Percentiles rank a stretch among this genome's conserved stretches.
Conservation (phyloP, 2,888 invertebrate genomes). For the Drosophila borealis region DNA sequence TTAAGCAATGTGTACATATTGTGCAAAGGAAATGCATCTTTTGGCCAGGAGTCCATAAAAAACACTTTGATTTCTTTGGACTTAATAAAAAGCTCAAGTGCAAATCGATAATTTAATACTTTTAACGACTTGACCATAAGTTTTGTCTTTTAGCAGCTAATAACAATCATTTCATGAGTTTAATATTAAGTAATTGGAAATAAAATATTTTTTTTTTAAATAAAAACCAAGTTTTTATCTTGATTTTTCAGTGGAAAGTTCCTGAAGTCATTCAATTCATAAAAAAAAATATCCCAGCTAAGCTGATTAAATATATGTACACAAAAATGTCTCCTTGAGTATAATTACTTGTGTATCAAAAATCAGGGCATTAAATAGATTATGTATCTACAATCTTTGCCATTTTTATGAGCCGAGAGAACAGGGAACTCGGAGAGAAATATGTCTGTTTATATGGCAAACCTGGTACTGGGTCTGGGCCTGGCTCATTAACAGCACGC, state of each 20-base stretch:
- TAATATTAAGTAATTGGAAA: background rate
- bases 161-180: background rate
- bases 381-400: background rate
- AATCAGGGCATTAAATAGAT: too few species aligned
- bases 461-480: background rate
- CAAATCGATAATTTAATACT: background rate
- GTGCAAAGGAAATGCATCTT: conserved; percentile 1
- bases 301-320: too few species aligned
- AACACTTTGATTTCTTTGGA: background rate
- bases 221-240: too few species aligned
- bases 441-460: conserved; percentile 17
- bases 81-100: conserved; percentile 1
- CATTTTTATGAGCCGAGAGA: background rate
- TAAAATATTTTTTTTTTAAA: too few species aligned
- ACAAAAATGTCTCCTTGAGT: background rate
- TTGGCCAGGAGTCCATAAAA: background rate
- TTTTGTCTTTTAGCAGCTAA: background rate
- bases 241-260: too few species aligned
- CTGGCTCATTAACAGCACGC: conserved; percentile 52
- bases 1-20: background rate
- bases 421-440: background rate
- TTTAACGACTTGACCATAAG: background rate
- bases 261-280: too few species aligned
- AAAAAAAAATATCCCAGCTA: too few species aligned
- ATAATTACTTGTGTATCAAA: too few species aligned